Evolutionary conservation across 2,888 invertebrate genomes (phyloP).

Genomic region (Calephelis perditalis): DNA sequence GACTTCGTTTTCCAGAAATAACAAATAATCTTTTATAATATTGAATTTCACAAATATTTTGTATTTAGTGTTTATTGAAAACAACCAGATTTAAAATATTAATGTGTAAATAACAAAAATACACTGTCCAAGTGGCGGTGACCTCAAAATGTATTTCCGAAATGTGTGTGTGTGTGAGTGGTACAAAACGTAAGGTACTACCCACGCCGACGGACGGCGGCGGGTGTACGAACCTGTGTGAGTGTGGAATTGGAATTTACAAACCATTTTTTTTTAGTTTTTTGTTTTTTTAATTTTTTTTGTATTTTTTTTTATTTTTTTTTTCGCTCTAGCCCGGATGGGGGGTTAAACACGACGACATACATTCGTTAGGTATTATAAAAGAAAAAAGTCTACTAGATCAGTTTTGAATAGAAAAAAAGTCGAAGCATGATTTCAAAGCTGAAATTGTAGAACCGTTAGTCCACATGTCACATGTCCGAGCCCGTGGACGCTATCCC

Average conservation of each 20-base stretch:
- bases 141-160: slow-evolving; percentile 7
- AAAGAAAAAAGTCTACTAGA: slow-evolving; percentile 44
- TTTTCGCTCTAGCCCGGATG: slow-evolving; percentile 65
- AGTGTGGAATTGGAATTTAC: slow-evolving; percentile 36
- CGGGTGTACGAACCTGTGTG: slow-evolving; percentile 12
- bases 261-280: slow-evolving; percentile 39
- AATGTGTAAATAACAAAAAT: slow-evolving; percentile 10
- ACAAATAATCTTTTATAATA: too few relatives aligned
- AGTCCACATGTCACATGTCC: slow-evolving; percentile 32
- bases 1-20: too few relatives aligned
- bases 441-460: slow-evolving; percentile 53
- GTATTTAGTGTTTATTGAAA: too few relatives aligned
- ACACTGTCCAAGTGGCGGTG: slow-evolving; percentile 6
- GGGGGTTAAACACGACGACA: slow-evolving; percentile 70
- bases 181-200: slow-evolving; percentile 1
- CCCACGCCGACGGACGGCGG: background rate
- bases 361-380: slow-evolving; percentile 46
- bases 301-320: slow-evolving; percentile 39
- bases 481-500: background rate
- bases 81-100: background rate
- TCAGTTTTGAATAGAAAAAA: slow-evolving; percentile 44
- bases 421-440: slow-evolving; percentile 42
- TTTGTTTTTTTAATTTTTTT: slow-evolving; percentile 38
- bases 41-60: too few relatives aligned
- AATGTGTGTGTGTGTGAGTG: background rate